phyloP scores from a whole-genome alignment of 2,797 vertebrate species.

The Distichodus sexfasciatus region DNA sequence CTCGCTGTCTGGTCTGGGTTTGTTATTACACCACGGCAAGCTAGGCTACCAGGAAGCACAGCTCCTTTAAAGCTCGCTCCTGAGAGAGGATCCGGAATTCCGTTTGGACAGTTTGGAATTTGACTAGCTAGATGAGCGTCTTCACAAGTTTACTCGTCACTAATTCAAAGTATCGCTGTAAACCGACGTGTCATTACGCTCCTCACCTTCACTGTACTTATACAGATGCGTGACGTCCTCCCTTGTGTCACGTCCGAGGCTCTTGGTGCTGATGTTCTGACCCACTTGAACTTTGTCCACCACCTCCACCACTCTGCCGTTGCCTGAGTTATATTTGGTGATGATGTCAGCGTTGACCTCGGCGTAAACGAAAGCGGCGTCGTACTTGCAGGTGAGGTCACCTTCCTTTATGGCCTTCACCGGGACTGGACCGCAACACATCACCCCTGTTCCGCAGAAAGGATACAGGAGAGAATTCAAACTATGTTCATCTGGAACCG shows the following conservation, averaged over 20 bases:
- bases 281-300: neutral
- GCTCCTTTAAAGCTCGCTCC: too few relatives aligned
- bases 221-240: slow-evolving; percentile 8
- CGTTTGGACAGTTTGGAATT: too few relatives aligned
- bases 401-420: slow-evolving; percentile 84
- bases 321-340: neutral
- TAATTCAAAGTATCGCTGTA: too few relatives aligned
- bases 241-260: neutral
- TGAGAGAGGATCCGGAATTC: too few relatives aligned
- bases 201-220: neutral
- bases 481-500: too few relatives aligned
- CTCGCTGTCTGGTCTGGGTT: too few relatives aligned
- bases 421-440: slow-evolving; percentile 84
- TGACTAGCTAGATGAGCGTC: too few relatives aligned
- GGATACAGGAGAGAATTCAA: neutral
- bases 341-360: slow-evolving; percentile 86
- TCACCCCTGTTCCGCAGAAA: slow-evolving; percentile 78
- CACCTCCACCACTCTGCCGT: neutral
- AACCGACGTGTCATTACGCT: too few relatives aligned
- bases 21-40: too few relatives aligned
- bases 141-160: too few relatives aligned
- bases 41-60: too few relatives aligned
- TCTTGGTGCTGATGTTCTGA: slow-evolving; percentile 2
- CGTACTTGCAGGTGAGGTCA: slow-evolving; percentile 78
- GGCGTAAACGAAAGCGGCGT: slow-evolving; percentile 84